These are phyloP conservation scores for Passer montanus DNA, from an alignment of 2,113 vertebrate genomes.

Conservation along the genomic window DNA sequence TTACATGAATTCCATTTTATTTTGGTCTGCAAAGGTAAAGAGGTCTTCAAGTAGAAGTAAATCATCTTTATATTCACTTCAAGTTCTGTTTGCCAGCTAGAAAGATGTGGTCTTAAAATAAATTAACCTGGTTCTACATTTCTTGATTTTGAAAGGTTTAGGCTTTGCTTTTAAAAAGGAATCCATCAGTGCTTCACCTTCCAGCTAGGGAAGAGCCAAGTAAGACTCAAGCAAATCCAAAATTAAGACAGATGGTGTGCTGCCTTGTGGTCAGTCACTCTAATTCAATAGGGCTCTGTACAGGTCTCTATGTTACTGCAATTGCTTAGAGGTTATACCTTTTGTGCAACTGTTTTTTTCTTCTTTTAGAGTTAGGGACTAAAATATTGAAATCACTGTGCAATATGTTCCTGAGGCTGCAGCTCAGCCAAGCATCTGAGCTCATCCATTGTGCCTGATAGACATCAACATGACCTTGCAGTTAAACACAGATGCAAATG, in stretches of 20 bases:
- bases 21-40: constrained; percentile 28
- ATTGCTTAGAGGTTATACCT: not conserved
- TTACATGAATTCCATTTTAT: constrained; percentile 43
- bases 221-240: constrained; percentile 35
- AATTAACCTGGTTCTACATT: constrained; percentile 21
- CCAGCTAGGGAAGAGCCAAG: constrained; percentile 45
- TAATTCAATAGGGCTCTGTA: constrained; percentile 42
- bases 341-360: not conserved
- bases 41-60: constrained; percentile 32
- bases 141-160: constrained; percentile 50
- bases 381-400: not conserved
- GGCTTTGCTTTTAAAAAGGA: constrained; percentile 37
- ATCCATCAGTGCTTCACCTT: constrained; percentile 43
- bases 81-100: constrained; percentile 23
- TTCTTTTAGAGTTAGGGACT: not conserved
- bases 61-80: constrained; percentile 39
- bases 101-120: constrained; percentile 39
- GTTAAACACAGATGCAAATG: not conserved
- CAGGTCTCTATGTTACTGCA: not conserved
- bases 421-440: not conserved
- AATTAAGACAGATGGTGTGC: constrained; percentile 57
- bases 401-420: not conserved
- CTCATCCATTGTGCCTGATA: not conserved
- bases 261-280: constrained; percentile 47
- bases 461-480: not conserved